Conservation (phyloP, 2,113 vertebrate genomes). For the Bombycilla garrulus region DNA sequence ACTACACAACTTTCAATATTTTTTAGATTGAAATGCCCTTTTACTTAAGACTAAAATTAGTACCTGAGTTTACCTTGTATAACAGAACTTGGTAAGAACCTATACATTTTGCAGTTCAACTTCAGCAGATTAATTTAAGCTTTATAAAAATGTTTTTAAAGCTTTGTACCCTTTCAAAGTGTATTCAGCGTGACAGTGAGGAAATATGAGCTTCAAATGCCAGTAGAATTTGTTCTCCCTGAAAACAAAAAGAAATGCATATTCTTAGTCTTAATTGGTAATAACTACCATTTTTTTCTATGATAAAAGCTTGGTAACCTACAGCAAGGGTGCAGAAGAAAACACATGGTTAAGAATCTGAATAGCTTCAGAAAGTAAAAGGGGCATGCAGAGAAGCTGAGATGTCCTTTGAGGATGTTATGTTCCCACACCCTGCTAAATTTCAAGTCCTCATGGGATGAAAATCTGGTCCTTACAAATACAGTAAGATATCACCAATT, state of each 20-base stretch:
- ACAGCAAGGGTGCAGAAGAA: neutral
- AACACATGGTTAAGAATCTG: neutral
- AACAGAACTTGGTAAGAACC: neutral
- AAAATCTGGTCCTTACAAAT: neutral
- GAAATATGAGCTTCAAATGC: conserved; percentile 92
- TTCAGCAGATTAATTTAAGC: neutral
- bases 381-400: neutral
- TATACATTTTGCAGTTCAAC: neutral
- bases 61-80: neutral
- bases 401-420: neutral
- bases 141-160: neutral
- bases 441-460: neutral
- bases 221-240: conserved; percentile 89
- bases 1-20: neutral
- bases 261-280: neutral
- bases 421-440: neutral
- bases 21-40: neutral
- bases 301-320: neutral
- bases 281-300: neutral
- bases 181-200: conserved; percentile 85
- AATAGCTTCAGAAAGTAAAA: neutral
- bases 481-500: neutral
- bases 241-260: conserved; percentile 31
- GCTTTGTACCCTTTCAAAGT: conserved; percentile 82
- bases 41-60: neutral